These are phyloP conservation scores for Drosophila asahinai DNA, from an alignment of 1,140 invertebrate genomes.

Conservation along the genomic window DNA sequence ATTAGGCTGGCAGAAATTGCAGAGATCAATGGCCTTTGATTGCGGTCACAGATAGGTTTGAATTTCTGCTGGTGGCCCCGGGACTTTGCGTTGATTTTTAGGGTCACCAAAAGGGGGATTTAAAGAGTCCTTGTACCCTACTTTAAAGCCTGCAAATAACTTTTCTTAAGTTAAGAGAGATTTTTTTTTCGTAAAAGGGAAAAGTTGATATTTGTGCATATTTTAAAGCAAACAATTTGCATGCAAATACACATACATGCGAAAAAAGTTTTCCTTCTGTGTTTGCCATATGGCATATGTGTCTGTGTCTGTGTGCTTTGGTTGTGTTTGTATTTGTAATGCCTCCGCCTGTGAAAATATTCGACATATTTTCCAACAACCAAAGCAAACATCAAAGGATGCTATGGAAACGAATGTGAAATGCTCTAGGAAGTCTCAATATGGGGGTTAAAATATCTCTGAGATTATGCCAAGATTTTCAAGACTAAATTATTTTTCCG, in stretches of 20 bases:
- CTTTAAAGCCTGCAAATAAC: conserved; percentile 28
- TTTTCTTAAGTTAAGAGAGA: conserved; percentile 40
- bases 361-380: conserved; percentile 79
- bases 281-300: conserved; percentile 60
- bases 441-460: not conserved
- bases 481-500: not conserved
- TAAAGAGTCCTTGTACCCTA: not conserved
- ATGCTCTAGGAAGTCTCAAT: conserved; percentile 32
- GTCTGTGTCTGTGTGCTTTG: conserved; percentile 22
- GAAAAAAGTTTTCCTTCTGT: conserved; percentile 51
- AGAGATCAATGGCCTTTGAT: conserved; percentile 78
- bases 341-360: conserved; percentile 76
- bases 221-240: conserved; percentile 82
- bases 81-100: not conserved
- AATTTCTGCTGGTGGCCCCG: conserved; percentile 24
- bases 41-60: conserved; percentile 49
- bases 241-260: conserved; percentile 70
- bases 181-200: conserved; percentile 31
- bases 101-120: not conserved
- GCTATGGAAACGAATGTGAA: conserved; percentile 37
- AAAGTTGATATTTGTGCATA: conserved; percentile 71
- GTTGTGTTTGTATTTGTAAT: conserved; percentile 61
- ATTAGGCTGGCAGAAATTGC: conserved; percentile 64
- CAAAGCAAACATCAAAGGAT: conserved; percentile 56
- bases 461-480: not conserved